phyloP scores from a whole-genome alignment of 92 coral and sea anemone species.

The Parazoanthus darwini region DNA sequence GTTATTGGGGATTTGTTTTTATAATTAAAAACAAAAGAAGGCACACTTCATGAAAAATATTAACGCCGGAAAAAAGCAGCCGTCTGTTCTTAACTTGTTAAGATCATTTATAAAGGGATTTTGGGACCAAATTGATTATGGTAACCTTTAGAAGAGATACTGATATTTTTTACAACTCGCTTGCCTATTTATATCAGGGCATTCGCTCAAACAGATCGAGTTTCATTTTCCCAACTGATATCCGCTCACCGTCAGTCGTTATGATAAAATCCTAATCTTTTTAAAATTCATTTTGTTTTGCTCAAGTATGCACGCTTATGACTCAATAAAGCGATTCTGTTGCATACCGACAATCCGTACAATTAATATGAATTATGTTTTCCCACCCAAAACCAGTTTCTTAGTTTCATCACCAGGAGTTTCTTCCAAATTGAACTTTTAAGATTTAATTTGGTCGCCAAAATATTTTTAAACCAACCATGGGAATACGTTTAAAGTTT shows the following conservation, averaged over 20 bases:
- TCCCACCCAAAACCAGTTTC: neutral
- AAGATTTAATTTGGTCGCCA: too few species aligned
- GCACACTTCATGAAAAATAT: neutral
- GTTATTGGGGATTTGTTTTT: neutral
- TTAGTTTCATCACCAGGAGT: too few species aligned
- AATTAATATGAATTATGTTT: too few species aligned
- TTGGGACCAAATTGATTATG: neutral
- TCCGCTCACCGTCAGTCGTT: neutral
- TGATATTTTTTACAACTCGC: neutral
- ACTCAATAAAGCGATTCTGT: too few species aligned
- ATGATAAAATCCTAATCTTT: neutral
- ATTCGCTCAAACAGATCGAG: neutral
- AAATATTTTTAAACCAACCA: too few species aligned
- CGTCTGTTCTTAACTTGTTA: neutral
- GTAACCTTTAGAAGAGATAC: too few species aligned
- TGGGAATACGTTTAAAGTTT: neutral
- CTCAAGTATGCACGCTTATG: neutral
- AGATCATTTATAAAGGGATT: too few species aligned
- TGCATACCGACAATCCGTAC: neutral
- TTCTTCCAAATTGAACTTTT: neutral
- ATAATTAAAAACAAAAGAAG: neutral
- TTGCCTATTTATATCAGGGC: neutral
- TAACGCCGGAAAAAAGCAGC: too few species aligned
- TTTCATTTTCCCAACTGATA: neutral
- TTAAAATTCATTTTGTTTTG: neutral